phyloP scores from a whole-genome alignment of 2,888 invertebrate species.

The Luperina testacea region DNA sequence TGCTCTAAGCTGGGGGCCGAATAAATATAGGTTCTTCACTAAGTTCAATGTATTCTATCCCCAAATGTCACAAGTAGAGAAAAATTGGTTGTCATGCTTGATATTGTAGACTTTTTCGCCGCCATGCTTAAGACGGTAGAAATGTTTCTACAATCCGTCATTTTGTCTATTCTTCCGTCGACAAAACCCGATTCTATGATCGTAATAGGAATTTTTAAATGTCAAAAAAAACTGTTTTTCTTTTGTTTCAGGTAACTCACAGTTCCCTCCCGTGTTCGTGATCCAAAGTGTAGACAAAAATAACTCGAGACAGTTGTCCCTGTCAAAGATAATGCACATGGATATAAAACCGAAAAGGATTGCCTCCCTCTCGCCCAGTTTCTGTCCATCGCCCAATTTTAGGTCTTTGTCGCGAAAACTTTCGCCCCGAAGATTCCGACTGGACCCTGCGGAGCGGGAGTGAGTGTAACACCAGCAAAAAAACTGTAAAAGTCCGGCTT shows the following conservation, averaged over 20 bases:
- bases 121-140: too few relatives aligned
- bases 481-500: background rate
- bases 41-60: too few relatives aligned
- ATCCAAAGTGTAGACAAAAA: conserved; percentile 45
- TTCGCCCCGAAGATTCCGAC: background rate
- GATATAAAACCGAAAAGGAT: conserved; percentile 59
- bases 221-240: background rate
- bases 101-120: too few relatives aligned
- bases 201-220: background rate
- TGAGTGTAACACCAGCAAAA: background rate
- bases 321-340: conserved; percentile 57
- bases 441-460: accelerated
- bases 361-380: conserved; percentile 6
- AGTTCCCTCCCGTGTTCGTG: conserved; percentile 28
- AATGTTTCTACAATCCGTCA: too few relatives aligned
- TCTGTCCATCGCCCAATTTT: conserved; percentile 25
- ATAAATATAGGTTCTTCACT: too few relatives aligned
- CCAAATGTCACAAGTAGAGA: too few relatives aligned
- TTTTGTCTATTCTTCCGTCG: too few relatives aligned
- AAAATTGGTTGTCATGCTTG: too few relatives aligned
- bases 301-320: conserved; percentile 39
- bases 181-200: too few relatives aligned
- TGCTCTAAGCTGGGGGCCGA: too few relatives aligned
- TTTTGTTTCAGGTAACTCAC: conserved; percentile 6
- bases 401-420: background rate